These are phyloP conservation scores for Macrochelys suwanniensis DNA, from an alignment of 2,797 vertebrate species.

Conservation along the genomic window DNA sequence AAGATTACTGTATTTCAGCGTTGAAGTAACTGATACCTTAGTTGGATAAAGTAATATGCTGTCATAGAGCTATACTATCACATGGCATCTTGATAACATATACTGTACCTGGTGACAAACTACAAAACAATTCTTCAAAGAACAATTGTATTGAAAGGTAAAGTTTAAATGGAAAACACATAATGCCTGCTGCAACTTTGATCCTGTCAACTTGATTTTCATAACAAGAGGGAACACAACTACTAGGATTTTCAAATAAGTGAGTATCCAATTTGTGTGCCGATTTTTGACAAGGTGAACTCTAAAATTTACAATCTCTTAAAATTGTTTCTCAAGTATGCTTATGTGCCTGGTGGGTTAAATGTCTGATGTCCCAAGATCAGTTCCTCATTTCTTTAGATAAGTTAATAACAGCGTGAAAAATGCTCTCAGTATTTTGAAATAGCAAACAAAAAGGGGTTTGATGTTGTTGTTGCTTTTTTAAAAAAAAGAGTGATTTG, in stretches of 20 bases:
- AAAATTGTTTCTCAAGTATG: not conserved
- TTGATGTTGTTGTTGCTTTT: too few species aligned
- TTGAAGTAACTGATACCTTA: not conserved
- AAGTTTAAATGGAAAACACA: not conserved
- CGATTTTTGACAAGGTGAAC: not conserved
- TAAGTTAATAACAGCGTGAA: not conserved
- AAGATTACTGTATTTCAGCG: not conserved
- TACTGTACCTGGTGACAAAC: not conserved
- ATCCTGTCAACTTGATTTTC: not conserved
- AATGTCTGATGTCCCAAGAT: not conserved
- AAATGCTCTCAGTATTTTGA: not conserved
- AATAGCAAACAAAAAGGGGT: not conserved
- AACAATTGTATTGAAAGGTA: not conserved
- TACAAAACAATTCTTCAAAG: not conserved
- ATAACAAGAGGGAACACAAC: not conserved
- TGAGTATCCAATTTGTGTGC: not conserved
- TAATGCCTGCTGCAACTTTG: not conserved
- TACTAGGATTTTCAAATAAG: not conserved
- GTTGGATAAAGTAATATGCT: not conserved
- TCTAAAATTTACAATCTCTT: not conserved
- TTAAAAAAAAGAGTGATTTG: too few species aligned
- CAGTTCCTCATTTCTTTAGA: not conserved
- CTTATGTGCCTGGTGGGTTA: not conserved
- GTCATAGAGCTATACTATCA: not conserved
- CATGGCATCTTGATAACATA: not conserved